Conservation (phyloP, 1,140 invertebrate genomes). For the Macrobrachium rosenbergii region DNA sequence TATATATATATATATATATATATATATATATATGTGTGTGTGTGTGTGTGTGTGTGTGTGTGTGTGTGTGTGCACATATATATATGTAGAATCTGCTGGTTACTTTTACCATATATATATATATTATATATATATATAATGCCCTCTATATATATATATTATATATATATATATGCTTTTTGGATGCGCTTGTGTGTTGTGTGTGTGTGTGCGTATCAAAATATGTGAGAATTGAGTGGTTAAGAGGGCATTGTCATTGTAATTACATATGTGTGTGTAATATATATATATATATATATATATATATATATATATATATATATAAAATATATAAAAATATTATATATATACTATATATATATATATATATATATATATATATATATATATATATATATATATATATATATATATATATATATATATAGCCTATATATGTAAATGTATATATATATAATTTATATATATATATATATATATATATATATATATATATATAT, state of each 20-base stretch:
- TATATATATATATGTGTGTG: not conserved
- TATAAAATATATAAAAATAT: not conserved
- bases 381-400: not conserved
- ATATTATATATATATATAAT: too few relatives aligned
- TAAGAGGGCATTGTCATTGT: too few relatives aligned
- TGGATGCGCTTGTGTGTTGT: too few relatives aligned
- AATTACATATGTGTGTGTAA: not conserved
- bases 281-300: not conserved
- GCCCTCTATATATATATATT: too few relatives aligned
- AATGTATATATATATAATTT: conserved; percentile 5
- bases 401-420: not conserved
- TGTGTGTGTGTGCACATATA: not conserved
- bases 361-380: not conserved
- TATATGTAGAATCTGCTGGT: too few relatives aligned
- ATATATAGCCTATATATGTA: not conserved
- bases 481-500: not conserved
- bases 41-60: not conserved
- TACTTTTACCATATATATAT: too few relatives aligned
- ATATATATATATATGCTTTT: too few relatives aligned
- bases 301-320: not conserved
- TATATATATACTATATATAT: too few relatives aligned
- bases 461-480: not conserved
- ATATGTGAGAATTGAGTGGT: too few relatives aligned
- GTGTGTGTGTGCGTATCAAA: too few relatives aligned
- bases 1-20: conserved; percentile 12